Evolutionary conservation across 2,888 invertebrate species (phyloP), one percentile per base, ranked within the genome.

Genomic region (Stenurella melanura): DNA sequence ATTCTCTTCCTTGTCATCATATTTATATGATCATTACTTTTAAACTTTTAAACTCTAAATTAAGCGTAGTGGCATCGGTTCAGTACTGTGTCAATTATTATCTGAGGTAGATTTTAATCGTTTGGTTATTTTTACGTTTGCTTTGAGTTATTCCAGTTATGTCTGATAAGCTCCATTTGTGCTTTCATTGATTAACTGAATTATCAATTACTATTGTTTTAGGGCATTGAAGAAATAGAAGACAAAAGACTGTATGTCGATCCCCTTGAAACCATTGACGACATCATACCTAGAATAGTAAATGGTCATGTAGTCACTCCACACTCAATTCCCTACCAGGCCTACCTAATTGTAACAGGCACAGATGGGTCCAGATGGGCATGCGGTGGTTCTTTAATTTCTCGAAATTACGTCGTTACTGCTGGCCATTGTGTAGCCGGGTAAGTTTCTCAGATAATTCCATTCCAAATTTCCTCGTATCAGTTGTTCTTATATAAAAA

Each of bases 291-390:
- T 15, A 57, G 76, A 76, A 80, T 82, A 42, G 79, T 81, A 66
- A 73, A 78, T 17, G 82, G 82, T 11, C 56, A 76, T 38, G 82
- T 79, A 80, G 82, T 76, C 11, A 61, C 21, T 21, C 80, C 82
- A 38, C 78, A 82, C 68, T 80, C 81, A 11, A 77, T 80, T 50
- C 81, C 81, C 0, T 81, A 73, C 30, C 82, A 82, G 77, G 78
- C 61, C 2, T 80, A 70, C 57, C 17, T 81, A 6, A 61, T 56
- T n/a, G 57, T 69, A 30, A 26, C 58, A 17, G 21, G 50, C 17
- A 42, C 1, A 5, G 5, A n/a, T 50, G 58, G 57, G 6, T 34
- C 30, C 9, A 50, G 61, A n/a, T 81, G 75, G 77, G 70, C 73
- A 56, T 82, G 82, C 54, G 79, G 81, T 26, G 82, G 80, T 50